Evolutionary conservation across 2,113 vertebrate species (phyloP).

Genomic region (Serinus canaria): DNA sequence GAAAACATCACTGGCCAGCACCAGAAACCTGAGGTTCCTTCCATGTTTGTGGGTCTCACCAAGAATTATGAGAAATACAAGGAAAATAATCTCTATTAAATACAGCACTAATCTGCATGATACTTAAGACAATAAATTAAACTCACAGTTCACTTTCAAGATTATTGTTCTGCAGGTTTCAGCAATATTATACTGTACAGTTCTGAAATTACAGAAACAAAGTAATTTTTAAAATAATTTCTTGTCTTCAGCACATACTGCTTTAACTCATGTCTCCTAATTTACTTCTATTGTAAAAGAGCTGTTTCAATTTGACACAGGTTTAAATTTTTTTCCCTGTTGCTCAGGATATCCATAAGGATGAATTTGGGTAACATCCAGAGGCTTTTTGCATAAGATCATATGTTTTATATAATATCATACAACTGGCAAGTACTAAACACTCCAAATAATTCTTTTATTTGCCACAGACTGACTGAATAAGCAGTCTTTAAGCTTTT

Average conservation of each 20-base stretch:
- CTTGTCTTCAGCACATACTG: neutral
- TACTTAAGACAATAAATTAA: neutral
- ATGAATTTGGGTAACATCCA: neutral
- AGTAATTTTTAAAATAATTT: neutral
- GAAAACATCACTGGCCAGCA: neutral
- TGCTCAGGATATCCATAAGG: neutral
- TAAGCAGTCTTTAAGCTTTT: constrained; percentile 6
- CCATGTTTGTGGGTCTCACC: neutral
- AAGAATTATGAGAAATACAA: neutral
- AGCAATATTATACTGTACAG: neutral
- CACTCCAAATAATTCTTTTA: neutral
- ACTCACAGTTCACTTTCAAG: neutral
- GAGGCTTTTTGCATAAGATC: neutral
- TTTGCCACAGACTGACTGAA: neutral
- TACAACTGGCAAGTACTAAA: neutral
- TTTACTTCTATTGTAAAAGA: neutral
- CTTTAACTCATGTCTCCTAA: neutral
- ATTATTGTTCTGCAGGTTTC: neutral
- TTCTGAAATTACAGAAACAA: neutral
- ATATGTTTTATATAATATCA: neutral
- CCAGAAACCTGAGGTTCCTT: neutral
- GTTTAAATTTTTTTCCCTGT: neutral
- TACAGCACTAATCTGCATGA: neutral
- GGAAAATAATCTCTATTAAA: neutral
- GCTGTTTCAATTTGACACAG: neutral